Evolutionary conservation across 2,888 invertebrate genomes (phyloP).

Genomic region (Maniola hyperantus): DNA sequence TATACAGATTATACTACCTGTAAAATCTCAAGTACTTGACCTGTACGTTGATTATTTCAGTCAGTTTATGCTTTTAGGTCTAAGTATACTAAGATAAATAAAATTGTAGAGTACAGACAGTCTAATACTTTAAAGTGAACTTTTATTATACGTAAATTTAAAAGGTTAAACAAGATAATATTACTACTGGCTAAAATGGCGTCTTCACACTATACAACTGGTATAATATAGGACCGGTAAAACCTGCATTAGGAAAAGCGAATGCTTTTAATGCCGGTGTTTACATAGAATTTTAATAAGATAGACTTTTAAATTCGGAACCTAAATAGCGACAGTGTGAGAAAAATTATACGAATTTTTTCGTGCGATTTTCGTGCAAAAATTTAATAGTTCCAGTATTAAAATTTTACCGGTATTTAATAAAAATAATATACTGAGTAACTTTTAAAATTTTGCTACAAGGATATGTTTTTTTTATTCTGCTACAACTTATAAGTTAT

Average conservation of each 20-base stretch:
- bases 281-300: constrained; percentile 8
- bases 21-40: too few species aligned
- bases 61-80: too few species aligned
- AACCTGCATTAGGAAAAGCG: constrained; percentile 8
- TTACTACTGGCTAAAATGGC: not conserved
- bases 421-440: too few species aligned
- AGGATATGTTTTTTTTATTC: too few species aligned
- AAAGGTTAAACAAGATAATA: not conserved
- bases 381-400: too few species aligned
- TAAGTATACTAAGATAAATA: too few species aligned
- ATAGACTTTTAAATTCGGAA: not conserved
- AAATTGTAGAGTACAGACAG: not conserved
- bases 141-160: not conserved
- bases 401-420: too few species aligned
- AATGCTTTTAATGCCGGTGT: constrained; percentile 1
- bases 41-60: too few species aligned
- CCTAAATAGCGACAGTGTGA: not conserved
- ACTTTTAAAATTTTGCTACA: too few species aligned
- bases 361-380: too few species aligned
- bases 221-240: constrained; percentile 2
- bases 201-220: constrained; percentile 6
- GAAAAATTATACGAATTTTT: not conserved
- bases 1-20: too few species aligned
- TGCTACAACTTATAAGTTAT: too few species aligned
- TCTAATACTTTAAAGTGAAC: not conserved